Evolutionary conservation across 1,140 invertebrate genomes (phyloP).

Genomic region (Gryllus bimaculatus): DNA sequence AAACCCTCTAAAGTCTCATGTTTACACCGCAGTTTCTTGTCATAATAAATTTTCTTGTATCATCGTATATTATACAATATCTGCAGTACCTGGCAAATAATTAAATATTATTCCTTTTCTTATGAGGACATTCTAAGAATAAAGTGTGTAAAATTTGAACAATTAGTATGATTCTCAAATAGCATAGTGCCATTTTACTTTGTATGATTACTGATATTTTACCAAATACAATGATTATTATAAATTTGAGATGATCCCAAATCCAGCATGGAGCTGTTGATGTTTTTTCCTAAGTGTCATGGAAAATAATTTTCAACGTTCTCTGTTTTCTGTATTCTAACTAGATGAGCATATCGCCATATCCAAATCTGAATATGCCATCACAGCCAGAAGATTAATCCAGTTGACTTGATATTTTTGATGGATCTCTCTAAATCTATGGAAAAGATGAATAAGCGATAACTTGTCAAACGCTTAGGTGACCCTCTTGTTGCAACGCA

Average conservation of each 20-base stretch:
- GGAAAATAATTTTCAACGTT: not conserved
- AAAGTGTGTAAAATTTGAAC: too few species aligned
- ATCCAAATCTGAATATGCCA: conserved; percentile 64
- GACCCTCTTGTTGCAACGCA: conserved; percentile 65
- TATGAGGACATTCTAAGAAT: too few species aligned
- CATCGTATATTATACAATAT: too few species aligned
- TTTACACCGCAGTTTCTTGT: too few species aligned
- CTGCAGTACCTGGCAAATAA: too few species aligned
- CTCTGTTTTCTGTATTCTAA: conserved; percentile 30
- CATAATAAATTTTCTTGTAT: too few species aligned
- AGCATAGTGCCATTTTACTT: not conserved
- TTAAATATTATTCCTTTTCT: too few species aligned
- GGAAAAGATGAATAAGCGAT: conserved; percentile 84
- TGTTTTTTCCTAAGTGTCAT: conserved; percentile 8
- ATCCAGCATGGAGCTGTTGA: not conserved
- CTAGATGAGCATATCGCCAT: conserved; percentile 64
- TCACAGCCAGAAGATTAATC: conserved; percentile 87
- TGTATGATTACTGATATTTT: conserved; percentile 15
- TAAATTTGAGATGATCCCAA: not conserved
- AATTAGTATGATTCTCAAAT: not conserved
- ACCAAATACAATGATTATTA: conserved; percentile 1
- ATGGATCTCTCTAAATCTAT: conserved; percentile 95
- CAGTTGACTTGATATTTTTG: conserved; percentile 91
- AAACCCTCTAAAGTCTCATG: too few species aligned
- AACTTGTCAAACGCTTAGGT: conserved; percentile 76